phyloP scores from a whole-genome alignment of 2,797 vertebrate genomes.

The Urosaurus nigricauda region DNA sequence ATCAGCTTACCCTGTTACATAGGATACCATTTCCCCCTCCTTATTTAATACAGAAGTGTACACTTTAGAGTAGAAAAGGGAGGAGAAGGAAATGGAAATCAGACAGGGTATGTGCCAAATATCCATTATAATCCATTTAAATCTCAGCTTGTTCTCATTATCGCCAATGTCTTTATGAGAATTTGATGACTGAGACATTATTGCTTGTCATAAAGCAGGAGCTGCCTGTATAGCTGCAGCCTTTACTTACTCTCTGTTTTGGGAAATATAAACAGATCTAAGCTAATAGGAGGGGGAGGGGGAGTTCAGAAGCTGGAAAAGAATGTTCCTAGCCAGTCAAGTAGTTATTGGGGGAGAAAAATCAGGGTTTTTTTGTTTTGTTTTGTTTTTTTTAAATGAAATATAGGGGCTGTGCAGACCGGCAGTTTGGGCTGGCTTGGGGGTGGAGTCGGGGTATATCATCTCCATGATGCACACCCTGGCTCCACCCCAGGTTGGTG shows the following conservation, averaged over 20 bases:
- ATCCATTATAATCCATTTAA: conserved; percentile 33
- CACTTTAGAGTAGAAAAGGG: not conserved
- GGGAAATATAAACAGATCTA: conserved; percentile 71
- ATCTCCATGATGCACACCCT: no score
- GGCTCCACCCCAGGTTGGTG: no score
- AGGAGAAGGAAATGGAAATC: not conserved
- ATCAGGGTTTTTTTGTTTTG: conserved; percentile 73
- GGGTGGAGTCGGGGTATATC: no score
- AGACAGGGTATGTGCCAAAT: conserved; percentile 18
- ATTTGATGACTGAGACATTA: conserved; percentile 40
- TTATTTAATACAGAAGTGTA: conserved; percentile 34
- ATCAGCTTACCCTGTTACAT: conserved; percentile 21
- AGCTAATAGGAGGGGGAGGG: conserved; percentile 56
- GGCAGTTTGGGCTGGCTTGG: no score
- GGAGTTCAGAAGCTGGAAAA: conserved; percentile 67
- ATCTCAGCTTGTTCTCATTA: conserved; percentile 44
- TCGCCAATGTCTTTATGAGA: conserved; percentile 50
- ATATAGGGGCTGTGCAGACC: no score
- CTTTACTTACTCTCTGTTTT: conserved; percentile 60
- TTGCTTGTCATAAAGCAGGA: conserved; percentile 67
- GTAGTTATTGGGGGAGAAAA: conserved; percentile 67
- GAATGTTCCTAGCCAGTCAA: conserved; percentile 63
- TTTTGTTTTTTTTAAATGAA: no score
- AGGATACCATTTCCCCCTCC: conserved; percentile 5
- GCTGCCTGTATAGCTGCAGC: conserved; percentile 48